Conservation (phyloP, 2,888 invertebrate genomes). For the Amaurobius ferox region DNA sequence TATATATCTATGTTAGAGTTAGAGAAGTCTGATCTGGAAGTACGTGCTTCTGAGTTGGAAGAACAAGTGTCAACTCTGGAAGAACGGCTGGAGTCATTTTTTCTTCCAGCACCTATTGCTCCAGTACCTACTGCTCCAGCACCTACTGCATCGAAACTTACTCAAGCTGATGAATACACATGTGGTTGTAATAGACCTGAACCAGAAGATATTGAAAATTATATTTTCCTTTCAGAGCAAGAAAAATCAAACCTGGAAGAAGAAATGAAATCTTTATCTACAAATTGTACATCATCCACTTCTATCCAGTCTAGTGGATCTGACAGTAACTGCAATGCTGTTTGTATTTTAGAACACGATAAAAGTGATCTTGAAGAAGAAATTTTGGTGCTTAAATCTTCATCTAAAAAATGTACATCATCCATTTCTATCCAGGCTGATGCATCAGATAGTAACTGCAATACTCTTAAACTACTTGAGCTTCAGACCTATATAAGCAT, state of each 20-base stretch:
- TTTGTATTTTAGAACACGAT: too few relatives aligned
- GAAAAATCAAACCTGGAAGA: slow-evolving; percentile 25
- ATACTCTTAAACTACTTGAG: neutral
- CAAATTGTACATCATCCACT: neutral
- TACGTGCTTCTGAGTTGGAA: neutral
- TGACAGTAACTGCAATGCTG: too few relatives aligned
- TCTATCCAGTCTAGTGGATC: slow-evolving; percentile 25
- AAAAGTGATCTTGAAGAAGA: too few relatives aligned
- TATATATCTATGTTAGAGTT: neutral
- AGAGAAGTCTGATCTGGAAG: neutral
- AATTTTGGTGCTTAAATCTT: too few relatives aligned
- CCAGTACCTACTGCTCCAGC: too few relatives aligned
- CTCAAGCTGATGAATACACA: too few relatives aligned
- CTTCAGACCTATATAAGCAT: neutral
- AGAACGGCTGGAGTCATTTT: neutral
- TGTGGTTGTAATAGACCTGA: neutral
- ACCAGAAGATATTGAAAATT: neutral
- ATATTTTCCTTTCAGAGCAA: slow-evolving; percentile 8
- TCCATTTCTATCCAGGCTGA: slow-evolving; percentile 25
- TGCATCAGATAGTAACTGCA: too few relatives aligned
- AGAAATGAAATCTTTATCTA: slow-evolving; percentile 13
- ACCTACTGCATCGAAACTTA: too few relatives aligned
- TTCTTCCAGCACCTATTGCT: neutral
- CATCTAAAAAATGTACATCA: neutral
- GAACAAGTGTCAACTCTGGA: neutral